Percentiles rank a stretch among this genome's conserved stretches.
Evolutionary conservation across 2,113 vertebrate species (phyloP).

Genomic region (Thamnaconus septentrionalis): DNA sequence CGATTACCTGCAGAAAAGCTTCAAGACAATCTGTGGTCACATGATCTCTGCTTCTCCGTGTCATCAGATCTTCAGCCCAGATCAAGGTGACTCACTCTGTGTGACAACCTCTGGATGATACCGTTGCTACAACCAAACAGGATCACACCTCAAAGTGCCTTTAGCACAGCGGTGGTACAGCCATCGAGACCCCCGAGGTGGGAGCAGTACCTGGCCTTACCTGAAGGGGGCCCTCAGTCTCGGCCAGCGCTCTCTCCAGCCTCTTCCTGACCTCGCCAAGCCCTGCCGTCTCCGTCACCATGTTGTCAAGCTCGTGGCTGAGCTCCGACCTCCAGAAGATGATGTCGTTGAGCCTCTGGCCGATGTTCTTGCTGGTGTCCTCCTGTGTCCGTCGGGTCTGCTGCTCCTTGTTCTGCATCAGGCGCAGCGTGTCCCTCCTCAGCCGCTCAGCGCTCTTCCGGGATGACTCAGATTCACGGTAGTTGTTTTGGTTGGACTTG

Average conservation of each 20-base stretch:
- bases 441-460: constrained; percentile 85
- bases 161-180: constrained; percentile 13
- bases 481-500: constrained; percentile 85
- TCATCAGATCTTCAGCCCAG: constrained; percentile 53
- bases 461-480: constrained; percentile 80
- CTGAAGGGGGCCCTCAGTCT: constrained; percentile 89
- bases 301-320: constrained; percentile 84
- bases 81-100: constrained; percentile 49
- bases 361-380: constrained; percentile 83
- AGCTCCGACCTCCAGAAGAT: constrained; percentile 92
- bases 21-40: constrained; percentile 44
- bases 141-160: constrained; percentile 18
- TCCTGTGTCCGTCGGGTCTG: constrained; percentile 81
- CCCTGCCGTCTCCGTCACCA: constrained; percentile 86
- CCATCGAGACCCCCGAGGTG: too few relatives aligned
- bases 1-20: constrained; percentile 37
- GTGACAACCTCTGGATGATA: constrained; percentile 34
- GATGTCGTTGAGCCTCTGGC: constrained; percentile 85
- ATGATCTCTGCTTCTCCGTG: constrained; percentile 49
- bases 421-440: constrained; percentile 79
- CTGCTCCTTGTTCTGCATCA: constrained; percentile 89
- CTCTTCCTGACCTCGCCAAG: constrained; percentile 83
- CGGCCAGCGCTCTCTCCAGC: constrained; percentile 86
- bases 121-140: constrained; percentile 41
- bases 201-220: too few relatives aligned